Evolutionary conservation across 1,140 invertebrate species (phyloP).

Genomic region (Agraylea sexmaculata): DNA sequence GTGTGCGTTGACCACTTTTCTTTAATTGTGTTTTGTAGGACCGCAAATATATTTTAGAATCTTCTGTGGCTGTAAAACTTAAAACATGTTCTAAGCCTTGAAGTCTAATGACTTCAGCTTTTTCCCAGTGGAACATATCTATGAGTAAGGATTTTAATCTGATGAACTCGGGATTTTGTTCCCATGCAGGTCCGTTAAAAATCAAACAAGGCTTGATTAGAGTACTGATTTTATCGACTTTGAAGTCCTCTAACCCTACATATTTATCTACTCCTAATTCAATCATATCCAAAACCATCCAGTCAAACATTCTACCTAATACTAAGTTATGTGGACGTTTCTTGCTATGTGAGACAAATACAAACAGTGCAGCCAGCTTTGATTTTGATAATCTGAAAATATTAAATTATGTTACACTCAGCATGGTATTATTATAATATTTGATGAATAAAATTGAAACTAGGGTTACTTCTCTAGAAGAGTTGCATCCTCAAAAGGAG

Average conservation of each 20-base stretch:
- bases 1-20: slow-evolving; percentile 79
- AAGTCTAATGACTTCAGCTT: slow-evolving; percentile 66
- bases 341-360: slow-evolving; percentile 83
- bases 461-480: slow-evolving; percentile 59
- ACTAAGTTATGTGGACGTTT: slow-evolving; percentile 90
- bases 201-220: slow-evolving; percentile 87
- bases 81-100: slow-evolving; percentile 90
- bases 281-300: slow-evolving; percentile 88
- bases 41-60: slow-evolving; percentile 70
- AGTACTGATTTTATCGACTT: slow-evolving; percentile 62
- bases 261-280: slow-evolving; percentile 86
- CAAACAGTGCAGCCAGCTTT: slow-evolving; percentile 79
- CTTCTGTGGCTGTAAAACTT: slow-evolving; percentile 68
- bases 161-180: slow-evolving; percentile 64
- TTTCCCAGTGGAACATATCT: slow-evolving; percentile 89
- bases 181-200: slow-evolving; percentile 89
- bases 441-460: slow-evolving; percentile 4
- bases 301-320: slow-evolving; percentile 81
- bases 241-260: slow-evolving; percentile 66
- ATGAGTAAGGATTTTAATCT: slow-evolving; percentile 80
- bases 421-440: too few relatives aligned
- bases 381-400: slow-evolving; percentile 60
- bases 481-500: slow-evolving; percentile 75
- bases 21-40: slow-evolving; percentile 86
- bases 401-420: too few relatives aligned